These are phyloP conservation scores for Hipparchia semele DNA, from an alignment of 2,888 invertebrate genomes.

Conservation along the genomic window DNA sequence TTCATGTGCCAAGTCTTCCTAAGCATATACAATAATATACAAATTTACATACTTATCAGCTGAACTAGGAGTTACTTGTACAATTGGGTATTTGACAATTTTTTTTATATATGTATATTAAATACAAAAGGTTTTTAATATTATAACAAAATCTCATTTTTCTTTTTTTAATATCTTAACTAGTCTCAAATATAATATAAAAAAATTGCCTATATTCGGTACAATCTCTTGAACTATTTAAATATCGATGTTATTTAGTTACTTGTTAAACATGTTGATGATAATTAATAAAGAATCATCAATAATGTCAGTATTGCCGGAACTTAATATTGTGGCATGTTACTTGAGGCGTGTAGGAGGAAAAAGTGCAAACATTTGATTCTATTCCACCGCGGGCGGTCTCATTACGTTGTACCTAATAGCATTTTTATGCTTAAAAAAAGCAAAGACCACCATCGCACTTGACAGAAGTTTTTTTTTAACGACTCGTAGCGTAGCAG, in stretches of 20 bases:
- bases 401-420: neutral
- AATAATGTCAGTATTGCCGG: neutral
- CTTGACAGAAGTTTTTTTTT: neutral
- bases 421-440: neutral
- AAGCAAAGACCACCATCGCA: neutral
- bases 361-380: slow-evolving; percentile 5
- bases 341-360: neutral
- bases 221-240: too few species aligned
- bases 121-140: too few species aligned
- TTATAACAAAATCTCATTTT: too few species aligned
- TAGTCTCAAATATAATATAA: too few species aligned
- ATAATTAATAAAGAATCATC: too few species aligned
- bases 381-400: slow-evolving; percentile 2
- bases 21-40: neutral
- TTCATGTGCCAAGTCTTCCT: slow-evolving; percentile 13
- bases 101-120: too few species aligned
- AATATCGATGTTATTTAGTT: too few species aligned
- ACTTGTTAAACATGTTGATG: too few species aligned
- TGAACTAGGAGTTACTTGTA: neutral
- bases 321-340: neutral
- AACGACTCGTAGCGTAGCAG: too few species aligned
- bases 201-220: too few species aligned
- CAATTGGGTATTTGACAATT: too few species aligned
- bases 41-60: neutral
- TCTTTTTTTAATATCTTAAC: too few species aligned